Base-by-base conservation (phyloP, 2,113 vertebrate genomes). In the Lepus timidus region DNA sequence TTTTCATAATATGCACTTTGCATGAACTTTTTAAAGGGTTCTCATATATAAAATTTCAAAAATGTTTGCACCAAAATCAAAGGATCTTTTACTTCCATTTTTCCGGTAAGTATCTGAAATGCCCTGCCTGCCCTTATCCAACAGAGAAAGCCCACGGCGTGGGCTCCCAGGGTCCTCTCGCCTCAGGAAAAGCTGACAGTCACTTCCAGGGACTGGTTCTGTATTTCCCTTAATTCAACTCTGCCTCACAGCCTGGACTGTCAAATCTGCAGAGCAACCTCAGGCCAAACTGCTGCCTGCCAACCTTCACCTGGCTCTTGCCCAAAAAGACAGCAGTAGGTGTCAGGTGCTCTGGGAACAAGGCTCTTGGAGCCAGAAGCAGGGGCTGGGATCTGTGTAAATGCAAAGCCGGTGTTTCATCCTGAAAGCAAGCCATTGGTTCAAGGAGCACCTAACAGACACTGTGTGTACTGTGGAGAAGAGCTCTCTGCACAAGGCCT, bases 321-420 rank as follows among this genome's bases (percentile, higher is more conserved):
- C 22, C 67, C 85, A 31, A 22, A 31, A 16, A 31, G 62, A 62
- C 81, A 71, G 71, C 52, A 87, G 7, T 1, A 2, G 49, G 9
- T 16, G 23, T 6, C 9, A 0, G 39, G 52, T 44, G 7, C 12
- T 73, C 70, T 85, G 19, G 52, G 70, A 36, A 90, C 78, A 88
- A 36, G 49, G 22, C 79, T 91, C 51, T 68, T 31, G 44, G 14
- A 93, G 79, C 80, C 23, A 78, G 62, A 95, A 76, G 61, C 55
- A 36, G 44, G 25, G 23, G 25, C 13, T 25, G 16, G 33, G 25
- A n/a, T 68, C 86, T 70, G 64, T 70, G 9, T 39, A 52, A 88
- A 68, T 39, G 55, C 55, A 61, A 93, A 93, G 44, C 51, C 70
- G 49, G 8, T 79, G 2, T 81, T 74, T 51, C 19, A 19, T 7